Evolutionary conservation across 2,888 invertebrate species (phyloP).

Genomic region (Congeria kusceri): DNA sequence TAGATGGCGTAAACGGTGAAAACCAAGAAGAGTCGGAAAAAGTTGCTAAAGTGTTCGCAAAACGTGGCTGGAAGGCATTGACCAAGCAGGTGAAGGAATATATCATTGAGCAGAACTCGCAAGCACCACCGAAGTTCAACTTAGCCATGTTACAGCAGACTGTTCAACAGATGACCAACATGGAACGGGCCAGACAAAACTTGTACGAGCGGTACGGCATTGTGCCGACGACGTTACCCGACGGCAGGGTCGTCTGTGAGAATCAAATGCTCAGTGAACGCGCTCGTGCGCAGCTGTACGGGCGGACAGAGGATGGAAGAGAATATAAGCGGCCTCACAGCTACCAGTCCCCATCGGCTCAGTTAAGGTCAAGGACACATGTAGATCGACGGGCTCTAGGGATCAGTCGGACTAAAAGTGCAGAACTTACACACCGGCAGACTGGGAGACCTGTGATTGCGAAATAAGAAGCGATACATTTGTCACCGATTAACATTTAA

Average conservation of each 20-base stretch:
- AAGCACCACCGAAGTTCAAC: constrained; percentile 63
- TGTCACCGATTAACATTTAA: too few relatives aligned
- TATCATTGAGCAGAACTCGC: constrained; percentile 62
- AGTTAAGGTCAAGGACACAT: constrained; percentile 31
- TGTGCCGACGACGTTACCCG: constrained; percentile 64
- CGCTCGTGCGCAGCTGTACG: constrained; percentile 42
- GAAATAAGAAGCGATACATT: too few relatives aligned
- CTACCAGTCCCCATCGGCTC: constrained; percentile 43
- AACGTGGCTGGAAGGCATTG: constrained; percentile 73
- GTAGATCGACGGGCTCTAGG: too few relatives aligned
- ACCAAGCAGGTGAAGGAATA: constrained; percentile 71
- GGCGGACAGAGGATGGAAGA: constrained; percentile 9
- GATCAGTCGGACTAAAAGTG: too few relatives aligned
- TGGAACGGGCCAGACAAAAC: constrained; percentile 70
- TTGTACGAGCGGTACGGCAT: constrained; percentile 77
- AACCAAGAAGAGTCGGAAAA: constrained; percentile 10
- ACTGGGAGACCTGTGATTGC: too few relatives aligned
- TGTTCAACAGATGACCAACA: constrained; percentile 67
- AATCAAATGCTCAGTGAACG: constrained; percentile 77
- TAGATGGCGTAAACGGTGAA: constrained; percentile 2
- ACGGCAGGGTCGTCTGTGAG: constrained; percentile 70
- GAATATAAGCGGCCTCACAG: constrained; percentile 41
- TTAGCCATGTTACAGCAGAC: constrained; percentile 73
- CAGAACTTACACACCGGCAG: too few relatives aligned
- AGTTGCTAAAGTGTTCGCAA: constrained; percentile 53